These are phyloP conservation scores for Nycticebus coucang DNA, from an alignment of 2,113 vertebrate genomes.

Conservation along the genomic window DNA sequence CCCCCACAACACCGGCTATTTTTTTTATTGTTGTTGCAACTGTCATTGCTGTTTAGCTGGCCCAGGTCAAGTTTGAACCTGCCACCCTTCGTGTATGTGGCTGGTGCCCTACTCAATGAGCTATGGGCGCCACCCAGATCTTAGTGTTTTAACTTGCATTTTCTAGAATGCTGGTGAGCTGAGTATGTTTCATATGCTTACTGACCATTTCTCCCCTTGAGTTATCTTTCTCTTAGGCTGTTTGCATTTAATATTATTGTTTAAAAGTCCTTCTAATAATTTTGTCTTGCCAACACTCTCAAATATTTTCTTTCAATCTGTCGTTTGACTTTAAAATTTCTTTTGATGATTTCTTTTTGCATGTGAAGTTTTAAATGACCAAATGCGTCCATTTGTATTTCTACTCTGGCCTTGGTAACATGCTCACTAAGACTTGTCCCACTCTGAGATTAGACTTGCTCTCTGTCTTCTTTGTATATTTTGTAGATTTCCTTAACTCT, in stretches of 20 bases:
- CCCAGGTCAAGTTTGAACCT: too few species aligned
- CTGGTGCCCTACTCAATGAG: too few species aligned
- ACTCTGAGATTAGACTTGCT: neutral
- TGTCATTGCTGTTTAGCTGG: too few species aligned
- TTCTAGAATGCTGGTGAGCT: neutral
- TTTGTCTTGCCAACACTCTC: neutral
- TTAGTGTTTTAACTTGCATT: neutral
- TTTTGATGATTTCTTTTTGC: neutral
- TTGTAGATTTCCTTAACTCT: neutral
- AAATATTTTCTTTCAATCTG: constrained; percentile 17
- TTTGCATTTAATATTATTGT: neutral
- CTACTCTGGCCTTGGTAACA: neutral
- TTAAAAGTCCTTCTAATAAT: constrained; percentile 31
- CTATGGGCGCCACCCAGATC: too few species aligned
- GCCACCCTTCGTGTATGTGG: too few species aligned
- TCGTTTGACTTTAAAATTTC: neutral
- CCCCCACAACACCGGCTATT: too few species aligned
- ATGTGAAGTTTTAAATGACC: neutral
- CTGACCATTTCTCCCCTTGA: neutral
- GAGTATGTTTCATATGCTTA: neutral
- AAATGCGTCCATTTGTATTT: neutral
- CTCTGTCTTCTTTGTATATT: neutral
- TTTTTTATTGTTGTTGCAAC: too few species aligned
- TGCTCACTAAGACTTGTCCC: neutral
- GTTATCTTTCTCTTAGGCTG: neutral